Percentiles rank a stretch among this genome's conserved stretches.
Conservation (phyloP, 2,888 invertebrate species). For the Neoitamus cyanurus region DNA sequence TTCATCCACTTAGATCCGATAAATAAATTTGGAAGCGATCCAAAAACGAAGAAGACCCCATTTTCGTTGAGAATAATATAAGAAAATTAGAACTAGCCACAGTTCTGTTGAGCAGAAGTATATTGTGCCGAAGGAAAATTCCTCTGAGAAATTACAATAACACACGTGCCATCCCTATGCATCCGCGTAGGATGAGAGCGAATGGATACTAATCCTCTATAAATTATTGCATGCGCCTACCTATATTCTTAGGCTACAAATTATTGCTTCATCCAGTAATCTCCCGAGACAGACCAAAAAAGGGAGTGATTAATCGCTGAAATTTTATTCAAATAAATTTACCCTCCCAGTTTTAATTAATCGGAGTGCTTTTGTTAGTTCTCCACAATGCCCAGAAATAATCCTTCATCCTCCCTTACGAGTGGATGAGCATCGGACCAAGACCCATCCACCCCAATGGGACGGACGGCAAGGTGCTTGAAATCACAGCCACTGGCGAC, state of each 20-base stretch:
- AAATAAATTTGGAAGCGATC: not conserved
- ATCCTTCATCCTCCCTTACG: not conserved
- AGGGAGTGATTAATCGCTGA: not conserved
- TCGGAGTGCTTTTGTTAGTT: not conserved
- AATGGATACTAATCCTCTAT: not conserved
- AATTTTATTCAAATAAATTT: not conserved
- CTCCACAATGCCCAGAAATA: not conserved
- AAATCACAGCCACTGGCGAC: conserved; percentile 5
- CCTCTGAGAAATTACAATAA: conserved; percentile 1
- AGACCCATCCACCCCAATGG: not conserved
- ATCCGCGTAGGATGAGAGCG: not conserved
- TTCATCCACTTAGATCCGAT: not conserved
- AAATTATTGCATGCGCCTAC: not conserved
- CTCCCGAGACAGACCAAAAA: not conserved
- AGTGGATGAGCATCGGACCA: not conserved
- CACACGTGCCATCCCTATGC: not conserved
- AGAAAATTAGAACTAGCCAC: not conserved
- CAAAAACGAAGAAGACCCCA: not conserved
- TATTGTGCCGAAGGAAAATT: not conserved
- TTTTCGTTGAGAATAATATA: not conserved
- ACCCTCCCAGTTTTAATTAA: not conserved
- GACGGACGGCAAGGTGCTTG: not conserved
- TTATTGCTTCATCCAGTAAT: not conserved
- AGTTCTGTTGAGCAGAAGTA: not conserved
- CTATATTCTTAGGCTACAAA: not conserved